Evolutionary conservation across 2,797 vertebrate genomes (phyloP).

Genomic region (Argentina silus): DNA sequence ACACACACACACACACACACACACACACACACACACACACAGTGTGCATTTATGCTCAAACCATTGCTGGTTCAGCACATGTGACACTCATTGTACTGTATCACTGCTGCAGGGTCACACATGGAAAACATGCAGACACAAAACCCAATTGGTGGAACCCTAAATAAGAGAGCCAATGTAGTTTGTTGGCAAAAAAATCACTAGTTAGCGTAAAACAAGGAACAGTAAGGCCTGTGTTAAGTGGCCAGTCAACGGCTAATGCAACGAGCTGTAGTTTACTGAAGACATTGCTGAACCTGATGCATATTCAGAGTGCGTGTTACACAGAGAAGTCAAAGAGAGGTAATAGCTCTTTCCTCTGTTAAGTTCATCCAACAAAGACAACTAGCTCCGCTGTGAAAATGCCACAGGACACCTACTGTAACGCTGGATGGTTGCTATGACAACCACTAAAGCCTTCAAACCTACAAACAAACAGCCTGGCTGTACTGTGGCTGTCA

Average conservation of each 20-base stretch:
- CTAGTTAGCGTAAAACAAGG: neutral
- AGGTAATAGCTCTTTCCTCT: constrained; percentile 54
- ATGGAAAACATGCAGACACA: neutral
- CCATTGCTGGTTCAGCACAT: neutral
- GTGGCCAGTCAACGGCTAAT: neutral
- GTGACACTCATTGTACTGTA: neutral
- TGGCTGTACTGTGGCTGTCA: constrained; percentile 31
- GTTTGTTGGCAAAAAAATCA: too few species aligned
- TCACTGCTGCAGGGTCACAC: too few species aligned
- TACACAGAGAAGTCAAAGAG: constrained; percentile 43
- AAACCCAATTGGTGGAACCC: neutral
- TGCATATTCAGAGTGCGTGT: constrained; percentile 36
- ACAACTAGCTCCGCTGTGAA: constrained; percentile 43
- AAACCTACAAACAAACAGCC: constrained; percentile 67
- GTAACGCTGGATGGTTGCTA: constrained; percentile 51
- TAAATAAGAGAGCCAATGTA: too few species aligned
- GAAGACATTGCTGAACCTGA: constrained; percentile 3
- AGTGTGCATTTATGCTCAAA: constrained; percentile 2
- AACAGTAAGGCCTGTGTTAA: neutral
- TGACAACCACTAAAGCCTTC: constrained; percentile 58
- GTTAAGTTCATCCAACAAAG: constrained; percentile 47
- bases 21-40: constrained; percentile 5
- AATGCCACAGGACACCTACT: constrained; percentile 58
- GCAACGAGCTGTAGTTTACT: constrained; percentile 45
- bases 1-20: constrained; percentile 17